Evolutionary conservation across 2,888 invertebrate genomes (phyloP), one percentile per base, ranked within the genome.

Genomic region (Eupsilia transversa): DNA sequence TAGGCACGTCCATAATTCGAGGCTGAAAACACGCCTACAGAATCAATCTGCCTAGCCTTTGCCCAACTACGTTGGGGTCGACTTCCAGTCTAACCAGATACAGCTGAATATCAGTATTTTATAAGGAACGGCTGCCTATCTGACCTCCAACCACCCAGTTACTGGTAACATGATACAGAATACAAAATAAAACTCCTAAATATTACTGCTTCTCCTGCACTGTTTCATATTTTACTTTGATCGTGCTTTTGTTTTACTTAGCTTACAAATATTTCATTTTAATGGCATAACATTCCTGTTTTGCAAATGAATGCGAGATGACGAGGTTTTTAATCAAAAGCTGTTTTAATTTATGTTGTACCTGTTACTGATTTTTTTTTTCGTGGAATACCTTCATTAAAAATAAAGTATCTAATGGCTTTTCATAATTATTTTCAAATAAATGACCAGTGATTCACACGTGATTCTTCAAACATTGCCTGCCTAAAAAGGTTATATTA

Each of bases 261-360:
- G n/a, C 43, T 43, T 4, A 43, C 2, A 30, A 77, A 76, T 61
- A 61, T 61, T 68, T 61, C 3, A 76, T 35, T 38, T 35, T 33
- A 76, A 77, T 56, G 43, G 30, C 17, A 41, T 54, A 17, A 68
- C 9, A n/a, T 69, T 43, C n/a, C 10, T 41, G 46, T 46, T 67
- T 35, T 20, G 6, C n/a, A 23, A 49, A 65, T 59, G 43, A 71
- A n/a, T 38, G 38, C 6, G 46, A 23, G 1, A n/a, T 14, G 0
- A 20, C 17, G 41, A 38, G 4, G 9, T 6, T 54, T 67, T 14
- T 20, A 0, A 49, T 27, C 38, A 43, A 56, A 38, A 30, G 33
- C 74, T 49, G n/a, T 59, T 72, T 35, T 57, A 30, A 4, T 30
- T 10, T 9, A n/a, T 14, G 30, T 27, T n/a, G n/a, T n/a, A n/a